Base-by-base conservation (phyloP, 2,113 vertebrate genomes). In the Atrichornis clamosus region DNA sequence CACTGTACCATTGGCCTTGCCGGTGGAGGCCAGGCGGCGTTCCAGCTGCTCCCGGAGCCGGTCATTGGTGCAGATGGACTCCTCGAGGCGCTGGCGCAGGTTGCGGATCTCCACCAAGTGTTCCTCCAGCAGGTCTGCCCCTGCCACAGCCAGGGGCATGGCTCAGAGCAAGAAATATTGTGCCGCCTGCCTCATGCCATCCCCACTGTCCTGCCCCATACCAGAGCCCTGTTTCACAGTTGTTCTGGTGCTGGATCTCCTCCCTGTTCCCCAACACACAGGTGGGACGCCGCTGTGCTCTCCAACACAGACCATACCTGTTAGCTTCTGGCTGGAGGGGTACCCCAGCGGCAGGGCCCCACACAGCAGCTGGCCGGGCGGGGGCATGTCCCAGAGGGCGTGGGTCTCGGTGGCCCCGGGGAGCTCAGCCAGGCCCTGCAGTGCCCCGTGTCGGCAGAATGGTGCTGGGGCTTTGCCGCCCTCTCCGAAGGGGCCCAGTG, bases 31-130 rank as follows among this genome's bases (percentile, higher is more conserved):
- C 84, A 99, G 97, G 30, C 97, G 95, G 37, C 97, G 96, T 68
- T 99, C 98, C 23, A 99, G 98, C 97, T 99, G 99, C 87, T 98
- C 98, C 55, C 98, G 94, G 32, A 99, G 98, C 15, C 97, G 98
- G 75, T 99, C 98, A 1, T 99, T 99, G 94, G 98, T 99, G 92
- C 98, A 98, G 94, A 99, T 99, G 93, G 99, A 99, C 73, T 99
- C 99, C 89, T 99, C 99, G 5, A 99, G 98, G 53, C 98, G 98
- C 95, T 98, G 98, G 20, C 98, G 98, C 64, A 99, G 98, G 92
- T 94, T 98, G 58, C 98, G 97, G 87, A 99, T 99, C 97, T 99
- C 99, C 15, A 96, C 88, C 83, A 99, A 97, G 75, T 99, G 99
- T 53, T 99, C 99, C 81, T 99, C 98, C 90, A 99, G 98, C 89